These are phyloP conservation scores for Strigamia transsilvanica DNA, from an alignment of 2,888 invertebrate species.

Conservation along the genomic window DNA sequence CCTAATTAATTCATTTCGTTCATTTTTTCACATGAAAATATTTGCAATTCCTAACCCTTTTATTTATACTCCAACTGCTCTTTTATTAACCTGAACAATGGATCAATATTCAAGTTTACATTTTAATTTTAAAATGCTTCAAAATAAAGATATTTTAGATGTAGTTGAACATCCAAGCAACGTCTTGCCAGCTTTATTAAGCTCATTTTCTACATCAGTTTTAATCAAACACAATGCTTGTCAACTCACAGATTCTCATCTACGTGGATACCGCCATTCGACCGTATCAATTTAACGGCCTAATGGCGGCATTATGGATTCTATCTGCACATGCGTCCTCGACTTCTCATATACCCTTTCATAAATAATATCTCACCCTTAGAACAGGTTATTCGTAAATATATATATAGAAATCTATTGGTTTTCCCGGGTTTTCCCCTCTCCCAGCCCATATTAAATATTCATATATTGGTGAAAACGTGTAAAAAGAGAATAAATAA, in stretches of 20 bases:
- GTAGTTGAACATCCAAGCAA: too few species aligned
- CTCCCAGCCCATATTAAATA: neutral
- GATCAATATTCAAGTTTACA: constrained; percentile 8
- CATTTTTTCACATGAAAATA: neutral
- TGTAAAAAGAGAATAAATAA: neutral
- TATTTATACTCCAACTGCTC: neutral
- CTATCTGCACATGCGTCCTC: neutral
- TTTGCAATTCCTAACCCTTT: neutral
- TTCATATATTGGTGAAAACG: neutral
- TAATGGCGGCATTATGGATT: constrained; percentile 2
- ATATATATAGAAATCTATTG: neutral
- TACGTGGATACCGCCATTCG: constrained; percentile 17
- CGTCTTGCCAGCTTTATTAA: neutral
- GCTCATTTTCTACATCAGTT: constrained; percentile 28
- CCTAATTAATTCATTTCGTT: neutral
- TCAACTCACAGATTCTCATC: neutral
- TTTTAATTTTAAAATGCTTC: neutral
- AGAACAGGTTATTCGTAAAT: neutral
- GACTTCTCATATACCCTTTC: neutral
- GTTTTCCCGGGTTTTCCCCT: too few species aligned
- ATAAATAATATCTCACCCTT: neutral
- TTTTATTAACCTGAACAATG: neutral
- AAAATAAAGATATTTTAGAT: neutral
- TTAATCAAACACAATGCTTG: constrained; percentile 34
- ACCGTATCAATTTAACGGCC: constrained; percentile 10